Evolutionary conservation across 2,113 vertebrate species (phyloP).

Genomic region (Chaetura pelagica): DNA sequence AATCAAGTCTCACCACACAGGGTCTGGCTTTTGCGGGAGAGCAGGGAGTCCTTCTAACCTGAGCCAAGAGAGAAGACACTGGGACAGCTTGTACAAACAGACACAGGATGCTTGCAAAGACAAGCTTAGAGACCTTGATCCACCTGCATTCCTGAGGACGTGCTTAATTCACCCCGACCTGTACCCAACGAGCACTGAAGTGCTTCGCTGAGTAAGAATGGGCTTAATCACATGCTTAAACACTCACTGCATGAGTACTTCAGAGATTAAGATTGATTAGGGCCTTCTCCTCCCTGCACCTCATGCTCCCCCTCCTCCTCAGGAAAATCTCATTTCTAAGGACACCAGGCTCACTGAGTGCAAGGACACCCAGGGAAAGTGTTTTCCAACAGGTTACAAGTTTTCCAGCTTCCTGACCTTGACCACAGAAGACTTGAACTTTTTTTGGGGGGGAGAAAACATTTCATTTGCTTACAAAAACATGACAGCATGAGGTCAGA

Average conservation of each 20-base stretch:
- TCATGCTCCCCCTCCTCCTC: neutral
- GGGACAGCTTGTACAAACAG: neutral
- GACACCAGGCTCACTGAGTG: neutral
- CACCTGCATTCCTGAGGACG: neutral
- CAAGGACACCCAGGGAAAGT: neutral
- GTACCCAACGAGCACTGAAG: neutral
- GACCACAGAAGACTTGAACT: neutral
- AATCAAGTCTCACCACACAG: neutral
- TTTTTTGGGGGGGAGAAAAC: neutral
- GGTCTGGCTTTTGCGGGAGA: neutral
- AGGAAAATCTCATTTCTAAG: neutral
- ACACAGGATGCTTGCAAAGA: neutral
- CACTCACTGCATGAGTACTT: conserved; percentile 21
- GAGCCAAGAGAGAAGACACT: neutral
- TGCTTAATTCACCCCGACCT: neutral
- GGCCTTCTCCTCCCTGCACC: neutral
- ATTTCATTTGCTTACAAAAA: neutral
- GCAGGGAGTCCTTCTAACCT: neutral
- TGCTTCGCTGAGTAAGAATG: conserved; percentile 15
- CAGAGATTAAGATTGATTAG: conserved; percentile 49
- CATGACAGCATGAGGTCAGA: neutral
- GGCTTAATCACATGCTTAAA: conserved; percentile 40
- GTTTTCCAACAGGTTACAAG: neutral
- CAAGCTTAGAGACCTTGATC: neutral
- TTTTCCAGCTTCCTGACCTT: neutral